Evolutionary conservation across 2,797 vertebrate genomes (phyloP).

Genomic region (Diceros bicornis): DNA sequence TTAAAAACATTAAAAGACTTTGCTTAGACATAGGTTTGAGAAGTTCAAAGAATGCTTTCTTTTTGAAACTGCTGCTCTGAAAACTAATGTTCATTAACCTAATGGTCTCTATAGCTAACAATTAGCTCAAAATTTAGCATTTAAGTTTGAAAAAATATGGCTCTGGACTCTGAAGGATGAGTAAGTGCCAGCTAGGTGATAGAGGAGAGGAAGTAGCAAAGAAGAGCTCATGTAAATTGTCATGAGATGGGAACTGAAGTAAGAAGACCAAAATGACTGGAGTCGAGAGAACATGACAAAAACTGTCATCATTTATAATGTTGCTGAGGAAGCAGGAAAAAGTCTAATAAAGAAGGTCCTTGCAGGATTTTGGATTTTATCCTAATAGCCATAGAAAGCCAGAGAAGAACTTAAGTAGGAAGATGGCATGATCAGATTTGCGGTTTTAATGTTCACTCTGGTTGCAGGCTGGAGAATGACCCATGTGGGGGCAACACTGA

Average conservation of each 20-base stretch:
- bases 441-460: not conserved
- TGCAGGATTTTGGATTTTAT: not conserved
- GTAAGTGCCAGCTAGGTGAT: not conserved
- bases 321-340: not conserved
- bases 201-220: not conserved
- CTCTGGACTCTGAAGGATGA: not conserved
- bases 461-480: not conserved
- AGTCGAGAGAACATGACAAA: not conserved
- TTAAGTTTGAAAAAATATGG: not conserved
- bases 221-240: not conserved
- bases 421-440: not conserved
- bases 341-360: not conserved
- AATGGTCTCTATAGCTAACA: not conserved
- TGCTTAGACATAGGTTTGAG: not conserved
- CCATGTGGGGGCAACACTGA: not conserved
- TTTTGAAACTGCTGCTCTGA: not conserved
- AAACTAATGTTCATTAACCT: constrained; percentile 6
- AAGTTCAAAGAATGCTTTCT: not conserved
- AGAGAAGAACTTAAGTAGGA: not conserved
- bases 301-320: not conserved
- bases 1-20: not conserved
- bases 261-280: not conserved
- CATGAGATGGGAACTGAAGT: not conserved
- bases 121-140: not conserved
- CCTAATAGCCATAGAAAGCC: not conserved